A percentile compares a stretch with the other conserved stretches of the same genome.
Conservation (phyloP, 1,140 invertebrate genomes). For the Drosophila albomicans region DNA sequence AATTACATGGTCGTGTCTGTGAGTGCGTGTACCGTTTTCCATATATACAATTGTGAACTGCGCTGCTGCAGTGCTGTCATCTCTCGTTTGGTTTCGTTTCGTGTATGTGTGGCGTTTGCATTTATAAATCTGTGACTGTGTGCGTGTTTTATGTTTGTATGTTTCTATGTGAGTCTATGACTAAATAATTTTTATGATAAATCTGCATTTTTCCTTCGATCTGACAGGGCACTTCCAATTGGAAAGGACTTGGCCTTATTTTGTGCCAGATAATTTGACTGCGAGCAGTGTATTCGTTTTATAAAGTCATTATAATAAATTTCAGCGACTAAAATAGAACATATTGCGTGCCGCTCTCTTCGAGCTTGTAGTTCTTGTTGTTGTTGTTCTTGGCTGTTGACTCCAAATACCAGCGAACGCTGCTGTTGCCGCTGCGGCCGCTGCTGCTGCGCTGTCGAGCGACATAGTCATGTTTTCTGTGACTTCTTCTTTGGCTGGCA, state of each 20-base stretch:
- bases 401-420: constrained; percentile 46
- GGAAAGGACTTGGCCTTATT: constrained; percentile 38
- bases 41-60: constrained; percentile 21
- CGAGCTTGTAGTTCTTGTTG: constrained; percentile 25
- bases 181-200: constrained; percentile 43
- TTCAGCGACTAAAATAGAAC: constrained; percentile 69
- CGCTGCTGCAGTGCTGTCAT: constrained; percentile 32
- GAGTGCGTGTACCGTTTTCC: constrained; percentile 46
- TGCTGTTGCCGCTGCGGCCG: constrained; percentile 11
- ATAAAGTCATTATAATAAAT: constrained; percentile 59
- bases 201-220: constrained; percentile 48
- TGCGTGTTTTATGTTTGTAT: constrained; percentile 8
- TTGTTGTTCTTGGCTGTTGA: constrained; percentile 44
- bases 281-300: constrained; percentile 37
- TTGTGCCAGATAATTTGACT: constrained; percentile 25
- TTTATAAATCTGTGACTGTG: constrained; percentile 23
- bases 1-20: constrained; percentile 34
- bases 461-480: constrained; percentile 58
- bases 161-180: constrained; percentile 19
- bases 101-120: constrained; percentile 44
- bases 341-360: constrained; percentile 53
- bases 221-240: constrained; percentile 9
- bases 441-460: constrained; percentile 33
- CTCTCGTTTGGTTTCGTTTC: not conserved
- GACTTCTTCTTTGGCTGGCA: constrained; percentile 49